These are phyloP conservation scores for Lophius piscatorius DNA, from an alignment of 2,113 vertebrate species.

Conservation along the genomic window DNA sequence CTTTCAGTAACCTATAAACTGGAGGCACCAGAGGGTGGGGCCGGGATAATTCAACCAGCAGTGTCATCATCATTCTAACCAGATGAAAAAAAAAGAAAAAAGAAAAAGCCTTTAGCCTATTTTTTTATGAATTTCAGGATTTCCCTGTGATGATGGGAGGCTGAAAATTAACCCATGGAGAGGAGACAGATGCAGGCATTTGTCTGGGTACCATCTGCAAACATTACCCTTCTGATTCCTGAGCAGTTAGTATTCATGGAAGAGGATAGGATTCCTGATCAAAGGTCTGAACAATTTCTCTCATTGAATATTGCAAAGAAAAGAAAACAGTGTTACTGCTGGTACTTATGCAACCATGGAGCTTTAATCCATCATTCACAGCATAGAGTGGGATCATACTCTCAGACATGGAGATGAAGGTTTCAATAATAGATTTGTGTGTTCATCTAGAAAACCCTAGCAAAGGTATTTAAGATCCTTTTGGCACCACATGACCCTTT, in stretches of 20 bases:
- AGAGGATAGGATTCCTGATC: conserved; percentile 3
- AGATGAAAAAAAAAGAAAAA: conserved; percentile 62
- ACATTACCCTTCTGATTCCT: conserved; percentile 34
- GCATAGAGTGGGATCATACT: too few relatives aligned
- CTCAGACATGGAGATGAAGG: too few relatives aligned
- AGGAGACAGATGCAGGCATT: conserved; percentile 51
- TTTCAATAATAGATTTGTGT: too few relatives aligned
- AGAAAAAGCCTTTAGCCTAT: conserved; percentile 65
- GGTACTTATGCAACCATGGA: too few relatives aligned
- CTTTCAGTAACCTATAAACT: conserved; percentile 85
- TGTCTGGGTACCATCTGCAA: conserved; percentile 46
- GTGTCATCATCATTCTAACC: conserved; percentile 68
- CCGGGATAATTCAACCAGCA: conserved; percentile 61
- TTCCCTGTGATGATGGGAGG: conserved; percentile 27
- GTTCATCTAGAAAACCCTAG: too few relatives aligned
- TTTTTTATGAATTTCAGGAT: conserved; percentile 53
- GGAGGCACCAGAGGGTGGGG: conserved; percentile 59
- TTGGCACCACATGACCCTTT: too few relatives aligned
- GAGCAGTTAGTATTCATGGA: not conserved
- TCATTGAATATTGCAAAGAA: not conserved
- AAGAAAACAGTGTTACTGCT: too few relatives aligned
- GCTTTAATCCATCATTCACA: too few relatives aligned
- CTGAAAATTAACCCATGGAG: conserved; percentile 29
- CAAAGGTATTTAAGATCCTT: too few relatives aligned
- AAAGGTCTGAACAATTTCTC: not conserved